phyloP scores from a whole-genome alignment of 2,113 vertebrate species.

The Sakesphorus luctuosus region DNA sequence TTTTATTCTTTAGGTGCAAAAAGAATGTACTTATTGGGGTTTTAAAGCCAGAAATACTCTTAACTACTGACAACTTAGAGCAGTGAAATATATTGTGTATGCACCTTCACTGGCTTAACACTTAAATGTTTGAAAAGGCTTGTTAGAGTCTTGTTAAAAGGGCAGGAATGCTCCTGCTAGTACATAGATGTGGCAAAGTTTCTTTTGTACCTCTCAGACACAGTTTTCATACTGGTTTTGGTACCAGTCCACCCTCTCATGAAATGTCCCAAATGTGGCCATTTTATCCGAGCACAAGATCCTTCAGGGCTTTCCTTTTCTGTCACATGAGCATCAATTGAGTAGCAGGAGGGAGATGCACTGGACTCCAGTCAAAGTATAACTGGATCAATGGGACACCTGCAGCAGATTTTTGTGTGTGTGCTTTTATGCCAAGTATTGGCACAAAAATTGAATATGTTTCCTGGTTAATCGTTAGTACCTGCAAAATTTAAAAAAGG shows the following conservation, averaged over 20 bases:
- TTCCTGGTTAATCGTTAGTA: neutral
- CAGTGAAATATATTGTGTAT: neutral
- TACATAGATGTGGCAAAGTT: neutral
- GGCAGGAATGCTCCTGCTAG: neutral
- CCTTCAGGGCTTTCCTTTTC: neutral
- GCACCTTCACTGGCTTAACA: neutral
- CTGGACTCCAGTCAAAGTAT: neutral
- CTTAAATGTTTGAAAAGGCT: neutral
- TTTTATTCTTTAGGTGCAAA: neutral
- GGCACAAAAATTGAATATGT: neutral
- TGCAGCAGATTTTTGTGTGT: neutral
- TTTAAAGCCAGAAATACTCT: neutral
- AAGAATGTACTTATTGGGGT: accelerated
- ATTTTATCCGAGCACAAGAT: neutral
- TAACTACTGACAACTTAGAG: neutral
- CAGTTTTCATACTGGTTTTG: neutral
- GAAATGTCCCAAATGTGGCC: neutral
- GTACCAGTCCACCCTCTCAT: neutral
- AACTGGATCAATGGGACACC: neutral
- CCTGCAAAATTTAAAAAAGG: neutral
- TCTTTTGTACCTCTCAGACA: neutral
- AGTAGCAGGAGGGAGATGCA: neutral
- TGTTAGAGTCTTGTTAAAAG: neutral
- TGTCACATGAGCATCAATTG: neutral
- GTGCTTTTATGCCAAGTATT: accelerated